phyloP scores from a whole-genome alignment of 2,797 vertebrate species.

The Gephyroberyx darwinii region DNA sequence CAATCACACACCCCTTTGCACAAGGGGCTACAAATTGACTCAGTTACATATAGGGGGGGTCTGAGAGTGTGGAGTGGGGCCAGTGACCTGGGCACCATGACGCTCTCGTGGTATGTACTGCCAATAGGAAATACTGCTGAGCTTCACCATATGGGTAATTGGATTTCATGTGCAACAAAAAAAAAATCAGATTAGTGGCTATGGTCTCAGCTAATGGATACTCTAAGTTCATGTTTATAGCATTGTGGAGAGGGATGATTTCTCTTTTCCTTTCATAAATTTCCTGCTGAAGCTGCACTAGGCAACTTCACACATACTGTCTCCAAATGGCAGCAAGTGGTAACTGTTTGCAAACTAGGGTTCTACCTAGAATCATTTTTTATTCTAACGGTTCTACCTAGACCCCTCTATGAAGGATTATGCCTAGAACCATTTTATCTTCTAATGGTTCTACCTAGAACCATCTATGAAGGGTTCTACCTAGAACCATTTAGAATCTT shows the following conservation, averaged over 20 bases:
- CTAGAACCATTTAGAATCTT: too few species aligned
- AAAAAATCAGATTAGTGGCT: conserved; percentile 69
- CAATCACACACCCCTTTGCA: conserved; percentile 80
- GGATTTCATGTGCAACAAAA: conserved; percentile 61
- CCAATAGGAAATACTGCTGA: conserved; percentile 68
- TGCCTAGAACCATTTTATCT: too few species aligned
- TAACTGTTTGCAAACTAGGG: too few species aligned
- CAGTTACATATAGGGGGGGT: conserved; percentile 68
- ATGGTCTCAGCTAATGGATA: conserved; percentile 64
- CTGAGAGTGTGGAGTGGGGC: conserved; percentile 56
- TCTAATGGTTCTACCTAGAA: too few species aligned
- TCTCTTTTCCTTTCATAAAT: conserved; percentile 45
- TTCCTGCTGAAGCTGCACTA: too few species aligned
- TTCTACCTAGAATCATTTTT: too few species aligned
- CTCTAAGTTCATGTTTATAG: conserved; percentile 59
- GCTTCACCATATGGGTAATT: conserved; percentile 77
- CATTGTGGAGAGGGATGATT: conserved; percentile 36
- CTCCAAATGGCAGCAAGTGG: too few species aligned
- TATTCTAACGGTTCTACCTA: too few species aligned
- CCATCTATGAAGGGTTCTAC: too few species aligned
- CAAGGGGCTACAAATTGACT: conserved; percentile 80
- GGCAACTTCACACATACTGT: too few species aligned
- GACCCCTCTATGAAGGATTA: too few species aligned
- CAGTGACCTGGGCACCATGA: conserved; percentile 55
- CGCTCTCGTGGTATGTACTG: conserved; percentile 45